A percentile compares a stretch with the other conserved stretches of the same genome.
phyloP scores from a whole-genome alignment of 2,888 invertebrate genomes.

The Cryptocheilus praepositus region DNA sequence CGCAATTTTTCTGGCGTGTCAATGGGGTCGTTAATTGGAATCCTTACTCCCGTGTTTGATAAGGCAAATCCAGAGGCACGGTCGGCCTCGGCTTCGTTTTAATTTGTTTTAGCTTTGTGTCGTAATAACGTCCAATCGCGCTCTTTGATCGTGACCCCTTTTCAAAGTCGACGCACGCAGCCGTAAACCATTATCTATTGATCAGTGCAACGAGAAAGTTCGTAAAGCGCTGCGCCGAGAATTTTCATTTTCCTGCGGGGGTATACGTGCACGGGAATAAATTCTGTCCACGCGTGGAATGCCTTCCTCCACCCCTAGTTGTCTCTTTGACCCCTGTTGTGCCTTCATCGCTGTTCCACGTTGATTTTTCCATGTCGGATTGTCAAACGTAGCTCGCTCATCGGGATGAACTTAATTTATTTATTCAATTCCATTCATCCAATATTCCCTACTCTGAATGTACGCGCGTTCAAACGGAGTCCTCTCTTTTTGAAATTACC shows the following conservation, averaged over 20 bases:
- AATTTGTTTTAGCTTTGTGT: constrained; percentile 46
- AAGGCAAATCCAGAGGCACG: background rate
- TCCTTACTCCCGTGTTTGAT: constrained; percentile 42
- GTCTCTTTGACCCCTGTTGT: background rate
- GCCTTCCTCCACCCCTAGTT: background rate
- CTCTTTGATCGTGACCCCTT: constrained; percentile 44
- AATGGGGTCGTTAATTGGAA: constrained; percentile 45
- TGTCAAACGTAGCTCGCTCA: background rate
- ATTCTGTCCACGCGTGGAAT: constrained; percentile 4
- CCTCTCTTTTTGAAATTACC: too few species aligned
- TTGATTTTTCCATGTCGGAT: background rate
- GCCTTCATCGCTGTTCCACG: too few species aligned
- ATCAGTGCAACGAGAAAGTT: constrained; percentile 17
- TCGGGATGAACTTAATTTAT: background rate
- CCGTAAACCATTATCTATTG: constrained; percentile 43
- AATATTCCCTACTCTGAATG: background rate
- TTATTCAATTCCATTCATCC: background rate
- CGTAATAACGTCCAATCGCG: constrained; percentile 14
- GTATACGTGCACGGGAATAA: constrained; percentile 15
- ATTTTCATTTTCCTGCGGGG: constrained; percentile 15
- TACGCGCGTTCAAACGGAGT: too few species aligned
- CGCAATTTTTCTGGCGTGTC: too few species aligned
- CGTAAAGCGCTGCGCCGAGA: constrained; percentile 6
- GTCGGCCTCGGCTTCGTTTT: constrained; percentile 12
- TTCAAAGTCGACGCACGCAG: constrained; percentile 41